A percentile compares a stretch with the other conserved stretches of the same genome.
These are phyloP conservation scores for Neuroterus valhalla DNA, from an alignment of 1,140 invertebrate species.

Conservation along the genomic window DNA sequence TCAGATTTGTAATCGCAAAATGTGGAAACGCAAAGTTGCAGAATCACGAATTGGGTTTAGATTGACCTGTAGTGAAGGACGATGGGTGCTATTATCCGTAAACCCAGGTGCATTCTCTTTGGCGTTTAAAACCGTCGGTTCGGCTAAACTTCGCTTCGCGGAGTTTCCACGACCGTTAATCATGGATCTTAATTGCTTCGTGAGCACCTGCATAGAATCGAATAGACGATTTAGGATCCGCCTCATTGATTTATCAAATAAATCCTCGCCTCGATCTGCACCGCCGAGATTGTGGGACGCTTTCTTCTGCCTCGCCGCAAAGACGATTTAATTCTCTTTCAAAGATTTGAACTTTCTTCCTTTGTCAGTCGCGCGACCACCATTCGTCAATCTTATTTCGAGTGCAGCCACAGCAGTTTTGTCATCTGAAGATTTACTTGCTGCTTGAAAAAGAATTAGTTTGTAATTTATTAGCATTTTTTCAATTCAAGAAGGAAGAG, in stretches of 20 bases:
- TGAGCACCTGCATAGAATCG: conserved; percentile 46
- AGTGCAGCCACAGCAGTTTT: neutral
- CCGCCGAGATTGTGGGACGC: conserved; percentile 42
- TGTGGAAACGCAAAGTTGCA: neutral
- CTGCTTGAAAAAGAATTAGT: too few species aligned
- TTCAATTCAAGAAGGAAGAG: too few species aligned
- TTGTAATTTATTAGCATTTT: too few species aligned
- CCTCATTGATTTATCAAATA: conserved; percentile 60
- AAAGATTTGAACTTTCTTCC: conserved; percentile 45
- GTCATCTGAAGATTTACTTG: neutral
- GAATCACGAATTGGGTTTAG: conserved; percentile 17
- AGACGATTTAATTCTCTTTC: conserved; percentile 50
- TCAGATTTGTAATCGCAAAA: neutral
- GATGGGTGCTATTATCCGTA: neutral
- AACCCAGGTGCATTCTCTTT: conserved; percentile 4
- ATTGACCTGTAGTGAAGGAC: conserved; percentile 18
- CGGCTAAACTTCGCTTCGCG: conserved; percentile 40
- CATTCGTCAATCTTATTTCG: conserved; percentile 3
- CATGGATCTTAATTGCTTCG: conserved; percentile 60
- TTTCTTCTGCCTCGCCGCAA: conserved; percentile 40
- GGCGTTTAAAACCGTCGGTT: conserved; percentile 7
- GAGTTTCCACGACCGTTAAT: conserved; percentile 56
- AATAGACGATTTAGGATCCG: conserved; percentile 53
- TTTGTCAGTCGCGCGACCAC: neutral
- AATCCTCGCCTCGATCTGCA: conserved; percentile 47